Base-by-base conservation (phyloP, 2,113 vertebrate genomes). In the Alligator sinensis region DNA sequence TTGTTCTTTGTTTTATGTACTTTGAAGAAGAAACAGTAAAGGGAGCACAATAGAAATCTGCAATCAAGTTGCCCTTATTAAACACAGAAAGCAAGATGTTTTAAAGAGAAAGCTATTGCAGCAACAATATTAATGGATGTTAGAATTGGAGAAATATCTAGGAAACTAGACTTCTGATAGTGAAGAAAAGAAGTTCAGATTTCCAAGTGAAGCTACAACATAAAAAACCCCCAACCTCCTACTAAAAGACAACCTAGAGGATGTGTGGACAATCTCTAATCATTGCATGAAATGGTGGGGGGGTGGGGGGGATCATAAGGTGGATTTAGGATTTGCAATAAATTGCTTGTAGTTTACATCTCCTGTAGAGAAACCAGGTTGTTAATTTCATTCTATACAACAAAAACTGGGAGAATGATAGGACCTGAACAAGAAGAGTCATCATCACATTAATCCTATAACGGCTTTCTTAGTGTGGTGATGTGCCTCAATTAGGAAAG, bases 1-100 rank as follows among this genome's bases (percentile, higher is more conserved):
- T 91, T 94, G 38, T 94, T 94, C 84, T 78, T 90, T 96, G 14
- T 74, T 57, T 95, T 82, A 75, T 21, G n/a, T 84, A 63, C 55
- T 22, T 7, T 1, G 5, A 92, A 89, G 54, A 90, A 78, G 2
- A 58, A 90, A 79, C 1, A 90, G 57, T 57, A 82, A 61, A 80
- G 60, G 13, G 84, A 82, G 62, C 61, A 89, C 58, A 74, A 21
- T 15, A 76, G 34, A 95, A 34, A 62, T 83, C 70, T 92, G 22
- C 82, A 93, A 81, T 80, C 30, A 91, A 58, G 77, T 89, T 93
- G 3, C 8, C 82, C 6, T 86, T 61, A 62, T 59, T 82, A 90
- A 89, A 93, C 63, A 88, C 8, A 86, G 61, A 91, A 94, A 91
- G 47, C 38, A 93, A 94, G 83, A 24, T 79, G 82, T 88, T 92